Conservation (phyloP, 2,797 vertebrate species). For the Semaprochilodus insignis region DNA sequence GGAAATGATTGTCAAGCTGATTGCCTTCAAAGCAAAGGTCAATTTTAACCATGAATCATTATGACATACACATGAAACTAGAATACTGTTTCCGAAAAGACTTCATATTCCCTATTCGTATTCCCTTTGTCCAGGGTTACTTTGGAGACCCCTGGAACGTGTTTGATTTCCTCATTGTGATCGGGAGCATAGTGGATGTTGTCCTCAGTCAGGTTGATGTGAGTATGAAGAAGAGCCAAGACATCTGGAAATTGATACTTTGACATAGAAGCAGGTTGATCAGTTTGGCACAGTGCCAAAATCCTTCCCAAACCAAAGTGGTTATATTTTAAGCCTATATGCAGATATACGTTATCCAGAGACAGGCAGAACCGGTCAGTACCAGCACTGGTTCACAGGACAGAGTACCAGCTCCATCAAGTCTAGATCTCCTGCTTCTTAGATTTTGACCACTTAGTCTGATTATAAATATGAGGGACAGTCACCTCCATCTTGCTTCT, state of each 20-base stretch:
- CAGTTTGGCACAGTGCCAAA: not conserved
- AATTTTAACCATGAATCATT: slow-evolving; percentile 22
- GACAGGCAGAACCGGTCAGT: slow-evolving; percentile 61
- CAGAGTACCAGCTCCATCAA: slow-evolving; percentile 60
- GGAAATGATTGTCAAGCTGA: slow-evolving; percentile 97
- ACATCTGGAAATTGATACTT: not conserved
- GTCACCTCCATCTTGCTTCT: not conserved
- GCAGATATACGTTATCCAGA: slow-evolving; percentile 56
- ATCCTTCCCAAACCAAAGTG: slow-evolving; percentile 41
- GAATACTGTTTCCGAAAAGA: not conserved
- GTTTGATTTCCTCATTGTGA: slow-evolving; percentile 97
- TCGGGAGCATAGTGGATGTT: slow-evolving; percentile 96
- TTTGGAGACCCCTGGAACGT: slow-evolving; percentile 99
- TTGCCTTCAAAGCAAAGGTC: slow-evolving; percentile 97
- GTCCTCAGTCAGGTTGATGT: slow-evolving; percentile 97
- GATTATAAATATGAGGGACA: not conserved
- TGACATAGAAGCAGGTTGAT: not conserved
- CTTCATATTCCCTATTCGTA: not conserved
- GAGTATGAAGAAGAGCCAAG: slow-evolving; percentile 73
- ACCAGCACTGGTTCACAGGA: slow-evolving; percentile 66
- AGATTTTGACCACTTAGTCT: not conserved
- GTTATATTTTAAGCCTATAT: slow-evolving; percentile 64
- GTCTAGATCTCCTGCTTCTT: not conserved
- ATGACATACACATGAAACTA: not conserved
- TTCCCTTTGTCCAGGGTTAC: slow-evolving; percentile 84